phyloP scores from a whole-genome alignment of 1,140 invertebrate genomes.

The Aphidius gifuensis region DNA sequence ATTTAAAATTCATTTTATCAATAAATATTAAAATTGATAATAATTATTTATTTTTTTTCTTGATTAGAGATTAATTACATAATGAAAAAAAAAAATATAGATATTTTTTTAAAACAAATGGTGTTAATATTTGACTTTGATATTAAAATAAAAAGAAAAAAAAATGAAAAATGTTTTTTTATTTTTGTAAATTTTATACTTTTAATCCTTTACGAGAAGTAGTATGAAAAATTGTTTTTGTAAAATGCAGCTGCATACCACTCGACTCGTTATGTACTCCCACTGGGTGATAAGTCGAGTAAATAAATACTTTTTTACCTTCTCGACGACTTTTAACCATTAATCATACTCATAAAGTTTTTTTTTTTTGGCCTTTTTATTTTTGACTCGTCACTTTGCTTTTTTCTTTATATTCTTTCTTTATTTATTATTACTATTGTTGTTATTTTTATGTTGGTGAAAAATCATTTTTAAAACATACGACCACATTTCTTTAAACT shows the following conservation, averaged over 20 bases:
- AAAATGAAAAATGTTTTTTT: constrained; percentile 3
- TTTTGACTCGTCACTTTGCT: neutral
- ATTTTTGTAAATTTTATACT: neutral
- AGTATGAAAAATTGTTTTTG: constrained; percentile 16
- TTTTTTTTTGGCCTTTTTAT: constrained; percentile 10
- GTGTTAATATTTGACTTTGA: neutral
- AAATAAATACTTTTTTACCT: constrained; percentile 15
- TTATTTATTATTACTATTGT: neutral
- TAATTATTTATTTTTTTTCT: too few relatives aligned
- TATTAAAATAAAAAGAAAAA: neutral
- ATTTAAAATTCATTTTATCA: too few relatives aligned
- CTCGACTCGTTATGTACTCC: constrained; percentile 10
- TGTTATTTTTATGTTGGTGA: neutral
- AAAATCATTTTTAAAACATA: constrained; percentile 4
- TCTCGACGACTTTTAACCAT: constrained; percentile 10
- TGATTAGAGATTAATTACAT: too few relatives aligned
- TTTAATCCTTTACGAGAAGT: neutral
- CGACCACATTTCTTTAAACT: too few relatives aligned
- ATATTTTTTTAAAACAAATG: too few relatives aligned
- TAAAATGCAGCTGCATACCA: constrained; percentile 8
- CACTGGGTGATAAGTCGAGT: neutral
- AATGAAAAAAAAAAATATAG: too few relatives aligned
- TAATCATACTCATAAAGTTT: neutral
- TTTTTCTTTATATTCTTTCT: neutral
- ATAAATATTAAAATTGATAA: too few relatives aligned